phyloP scores from a whole-genome alignment of 2,113 vertebrate genomes.

The Grammomys dolichurus region DNA sequence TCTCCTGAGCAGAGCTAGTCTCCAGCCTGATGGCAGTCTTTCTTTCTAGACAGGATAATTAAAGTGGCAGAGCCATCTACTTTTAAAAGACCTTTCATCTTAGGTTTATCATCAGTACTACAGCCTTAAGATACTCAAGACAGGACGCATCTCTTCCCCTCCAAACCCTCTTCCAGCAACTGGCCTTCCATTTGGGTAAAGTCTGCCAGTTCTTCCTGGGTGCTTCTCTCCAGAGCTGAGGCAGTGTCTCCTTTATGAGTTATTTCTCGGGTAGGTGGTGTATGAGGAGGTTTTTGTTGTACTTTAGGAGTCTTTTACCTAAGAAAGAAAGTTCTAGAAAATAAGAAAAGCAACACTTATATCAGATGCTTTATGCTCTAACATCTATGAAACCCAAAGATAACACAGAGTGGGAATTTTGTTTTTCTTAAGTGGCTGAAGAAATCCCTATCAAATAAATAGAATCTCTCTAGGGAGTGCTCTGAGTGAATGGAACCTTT shows the following conservation, averaged over 20 bases:
- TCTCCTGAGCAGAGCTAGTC: slow-evolving; percentile 68
- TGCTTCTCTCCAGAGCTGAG: not conserved
- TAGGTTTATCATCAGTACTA: slow-evolving; percentile 72
- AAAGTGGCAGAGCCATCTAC: slow-evolving; percentile 69
- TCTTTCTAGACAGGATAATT: slow-evolving; percentile 84
- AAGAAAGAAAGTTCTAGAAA: not conserved
- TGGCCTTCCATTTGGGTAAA: not conserved
- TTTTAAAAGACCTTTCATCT: slow-evolving; percentile 67
- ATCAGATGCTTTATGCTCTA: not conserved
- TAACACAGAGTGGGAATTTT: not conserved
- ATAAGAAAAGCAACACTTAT: not conserved
- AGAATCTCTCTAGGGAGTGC: not conserved
- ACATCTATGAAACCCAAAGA: not conserved
- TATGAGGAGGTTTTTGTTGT: not conserved
- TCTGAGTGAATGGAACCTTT: not conserved
- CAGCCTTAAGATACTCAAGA: slow-evolving; percentile 29
- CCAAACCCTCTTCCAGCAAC: not conserved
- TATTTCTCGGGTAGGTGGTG: not conserved
- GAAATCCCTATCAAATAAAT: not conserved
- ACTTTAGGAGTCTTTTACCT: too few relatives aligned
- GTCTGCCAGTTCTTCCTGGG: too few relatives aligned
- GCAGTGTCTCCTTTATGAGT: not conserved
- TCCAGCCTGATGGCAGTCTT: slow-evolving; percentile 80
- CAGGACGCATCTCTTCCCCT: not conserved
- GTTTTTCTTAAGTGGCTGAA: not conserved